Evolutionary conservation across 2,113 vertebrate species (phyloP), one percentile per base, ranked within the genome.

Genomic region (Zosterops pallidus): DNA sequence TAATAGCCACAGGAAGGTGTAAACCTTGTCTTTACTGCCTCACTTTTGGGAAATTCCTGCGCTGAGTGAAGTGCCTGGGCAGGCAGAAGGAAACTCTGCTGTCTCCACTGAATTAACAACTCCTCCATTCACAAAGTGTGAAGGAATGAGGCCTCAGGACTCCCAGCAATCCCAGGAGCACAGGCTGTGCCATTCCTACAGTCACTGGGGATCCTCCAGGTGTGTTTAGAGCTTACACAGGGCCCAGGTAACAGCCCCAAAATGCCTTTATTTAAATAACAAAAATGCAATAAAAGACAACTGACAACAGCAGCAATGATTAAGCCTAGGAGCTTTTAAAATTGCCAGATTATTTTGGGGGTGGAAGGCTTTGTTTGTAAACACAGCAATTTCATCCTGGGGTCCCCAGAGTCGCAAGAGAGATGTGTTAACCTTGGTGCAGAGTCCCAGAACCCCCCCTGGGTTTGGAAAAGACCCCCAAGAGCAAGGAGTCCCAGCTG

Each of bases 331-430:
- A 29, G 53, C 28, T 71, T 62, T 63, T 37, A 11, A 41, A 93
- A 14, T 29, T 20, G 28, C 24, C 29, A 23, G 2, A 22, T 41
- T 5, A 28, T 59, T 26, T 47, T 18, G 16, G 37, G 46, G 16
- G 5, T 46, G 64, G 20, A 71, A 8, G 33, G 7, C 16, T 25
- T 39, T 57, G 14, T 26, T 29, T 33, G 6, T 26, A 29, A 11
- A 12, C 11, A 26, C 31, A 50, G 8, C 18, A 26, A 6, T 17
- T 28, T 24, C 55, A 14, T 23, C 5, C 14, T 3, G 29, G 42
- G 35, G 8, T 6, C 12, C 8, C 52, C 18, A 0, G 0, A 3
- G 21, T 44, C 33, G 44, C 0, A 0, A 18, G 49, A 14, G 28
- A 31, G 21, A 6, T 31, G 37, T 20, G 5, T 25, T 20, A n/a